These are phyloP conservation scores for Motacilla alba DNA, from an alignment of 2,113 vertebrate species.

Conservation along the genomic window DNA sequence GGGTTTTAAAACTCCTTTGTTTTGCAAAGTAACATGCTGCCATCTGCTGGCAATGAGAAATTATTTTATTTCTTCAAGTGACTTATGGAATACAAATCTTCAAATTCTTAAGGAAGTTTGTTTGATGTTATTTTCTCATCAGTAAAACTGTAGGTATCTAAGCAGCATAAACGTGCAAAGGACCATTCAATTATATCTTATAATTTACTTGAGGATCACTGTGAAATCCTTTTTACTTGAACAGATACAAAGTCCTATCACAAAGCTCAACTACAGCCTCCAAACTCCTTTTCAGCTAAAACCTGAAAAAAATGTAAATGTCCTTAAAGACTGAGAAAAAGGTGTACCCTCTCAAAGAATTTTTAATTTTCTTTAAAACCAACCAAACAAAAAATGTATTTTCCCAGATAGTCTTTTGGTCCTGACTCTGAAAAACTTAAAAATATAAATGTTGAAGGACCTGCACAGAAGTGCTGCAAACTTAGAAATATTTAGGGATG, in stretches of 20 bases:
- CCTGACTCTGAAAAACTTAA: background rate
- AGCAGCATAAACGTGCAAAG: background rate
- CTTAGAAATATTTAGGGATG: background rate
- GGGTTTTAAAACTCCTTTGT: background rate
- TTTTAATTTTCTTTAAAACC: background rate
- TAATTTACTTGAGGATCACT: background rate
- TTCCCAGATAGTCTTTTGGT: background rate
- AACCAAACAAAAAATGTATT: background rate
- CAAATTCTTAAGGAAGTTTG: background rate
- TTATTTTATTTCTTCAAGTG: background rate
- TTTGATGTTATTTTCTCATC: background rate
- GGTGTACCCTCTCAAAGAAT: background rate
- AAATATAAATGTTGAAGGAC: background rate
- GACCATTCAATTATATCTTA: background rate
- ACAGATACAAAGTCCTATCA: background rate
- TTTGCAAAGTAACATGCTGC: conserved; percentile 23
- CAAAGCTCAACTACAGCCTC: background rate
- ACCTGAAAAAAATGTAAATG: background rate
- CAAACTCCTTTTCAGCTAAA: background rate
- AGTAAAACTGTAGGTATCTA: background rate
- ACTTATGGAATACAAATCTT: background rate
- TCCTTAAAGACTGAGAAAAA: background rate
- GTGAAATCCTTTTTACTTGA: background rate
- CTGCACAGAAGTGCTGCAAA: background rate
- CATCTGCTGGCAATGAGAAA: conserved; percentile 19